A percentile compares a stretch with the other conserved stretches of the same genome.
Evolutionary conservation across 1,140 invertebrate species (phyloP).

Genomic region (Plectus sambesii): DNA sequence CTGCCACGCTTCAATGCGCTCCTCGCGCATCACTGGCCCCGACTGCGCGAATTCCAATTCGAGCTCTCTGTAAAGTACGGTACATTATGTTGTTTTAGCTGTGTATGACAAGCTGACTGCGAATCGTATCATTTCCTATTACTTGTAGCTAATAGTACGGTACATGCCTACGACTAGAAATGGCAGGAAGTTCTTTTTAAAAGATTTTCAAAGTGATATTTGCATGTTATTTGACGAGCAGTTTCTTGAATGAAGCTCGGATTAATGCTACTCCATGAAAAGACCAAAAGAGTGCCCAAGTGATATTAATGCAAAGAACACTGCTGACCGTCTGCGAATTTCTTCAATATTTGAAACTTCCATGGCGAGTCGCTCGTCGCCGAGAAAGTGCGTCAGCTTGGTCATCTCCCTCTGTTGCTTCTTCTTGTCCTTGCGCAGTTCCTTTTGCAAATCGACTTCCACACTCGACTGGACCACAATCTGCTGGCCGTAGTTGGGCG

Average conservation of each 20-base stretch:
- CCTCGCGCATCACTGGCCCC: conserved; percentile 52
- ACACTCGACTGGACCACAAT: conserved; percentile 56
- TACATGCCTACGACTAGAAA: too few species aligned
- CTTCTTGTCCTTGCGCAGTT: conserved; percentile 76
- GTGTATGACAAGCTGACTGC: too few species aligned
- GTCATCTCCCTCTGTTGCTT: conserved; percentile 57
- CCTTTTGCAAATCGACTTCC: conserved; percentile 67
- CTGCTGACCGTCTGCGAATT: conserved; percentile 14
- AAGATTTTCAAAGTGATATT: too few species aligned
- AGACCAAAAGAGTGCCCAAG: too few species aligned
- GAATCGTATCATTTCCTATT: conserved; percentile 26
- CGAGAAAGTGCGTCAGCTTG: conserved; percentile 42
- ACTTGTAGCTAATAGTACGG: too few species aligned
- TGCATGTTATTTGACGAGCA: too few species aligned
- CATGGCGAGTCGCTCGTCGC: conserved; percentile 32
- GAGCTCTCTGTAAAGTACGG: conserved; percentile 47
- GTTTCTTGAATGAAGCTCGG: too few species aligned
- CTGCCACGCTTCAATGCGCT: neutral
- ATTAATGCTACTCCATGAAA: too few species aligned
- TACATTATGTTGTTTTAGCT: conserved; percentile 8
- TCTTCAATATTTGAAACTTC: conserved; percentile 23
- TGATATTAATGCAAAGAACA: conserved; percentile 1
- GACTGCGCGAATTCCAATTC: conserved; percentile 48
- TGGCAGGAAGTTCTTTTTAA: too few species aligned
- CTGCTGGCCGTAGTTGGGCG: neutral